phyloP scores from a whole-genome alignment of 1,140 invertebrate species.

The Camponotus pennsylvanicus region DNA sequence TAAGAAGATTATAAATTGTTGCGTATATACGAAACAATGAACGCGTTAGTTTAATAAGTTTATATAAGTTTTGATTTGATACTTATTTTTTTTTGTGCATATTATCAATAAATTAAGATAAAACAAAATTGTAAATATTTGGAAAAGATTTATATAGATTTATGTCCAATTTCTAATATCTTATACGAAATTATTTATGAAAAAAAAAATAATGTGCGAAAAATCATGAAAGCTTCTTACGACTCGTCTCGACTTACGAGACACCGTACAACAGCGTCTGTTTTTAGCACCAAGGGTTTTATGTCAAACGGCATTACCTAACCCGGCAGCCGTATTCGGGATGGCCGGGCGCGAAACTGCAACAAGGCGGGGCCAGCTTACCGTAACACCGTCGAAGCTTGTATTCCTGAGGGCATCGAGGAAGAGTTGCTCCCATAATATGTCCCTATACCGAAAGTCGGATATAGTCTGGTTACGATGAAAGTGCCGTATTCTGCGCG shows the following conservation, averaged over 20 bases:
- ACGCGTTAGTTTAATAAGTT: too few relatives aligned
- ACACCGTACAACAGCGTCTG: background rate
- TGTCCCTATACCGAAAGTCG: slow-evolving; percentile 94
- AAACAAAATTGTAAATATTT: too few relatives aligned
- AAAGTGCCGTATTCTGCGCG: slow-evolving; percentile 88
- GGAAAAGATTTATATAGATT: too few relatives aligned
- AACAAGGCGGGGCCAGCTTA: slow-evolving; percentile 84
- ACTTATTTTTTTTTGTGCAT: background rate
- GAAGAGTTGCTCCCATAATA: slow-evolving; percentile 95
- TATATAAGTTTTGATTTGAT: too few relatives aligned
- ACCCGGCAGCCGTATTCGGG: slow-evolving; percentile 4
- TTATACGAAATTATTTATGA: background rate
- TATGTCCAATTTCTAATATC: too few relatives aligned
- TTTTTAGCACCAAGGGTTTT: slow-evolving; percentile 31
- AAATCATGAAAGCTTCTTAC: background rate
- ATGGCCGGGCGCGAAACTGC: slow-evolving; percentile 34
- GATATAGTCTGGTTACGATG: slow-evolving; percentile 91
- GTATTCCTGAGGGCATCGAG: slow-evolving; percentile 95
- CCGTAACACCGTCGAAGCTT: slow-evolving; percentile 97
- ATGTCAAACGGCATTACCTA: slow-evolving; percentile 42
- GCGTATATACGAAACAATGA: too few relatives aligned
- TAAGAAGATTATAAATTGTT: too few relatives aligned
- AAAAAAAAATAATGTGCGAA: background rate
- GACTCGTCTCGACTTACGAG: background rate
- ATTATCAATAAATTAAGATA: background rate